These are phyloP conservation scores for Cydia fagiglandana DNA, from an alignment of 1,140 invertebrate species.

Conservation along the genomic window DNA sequence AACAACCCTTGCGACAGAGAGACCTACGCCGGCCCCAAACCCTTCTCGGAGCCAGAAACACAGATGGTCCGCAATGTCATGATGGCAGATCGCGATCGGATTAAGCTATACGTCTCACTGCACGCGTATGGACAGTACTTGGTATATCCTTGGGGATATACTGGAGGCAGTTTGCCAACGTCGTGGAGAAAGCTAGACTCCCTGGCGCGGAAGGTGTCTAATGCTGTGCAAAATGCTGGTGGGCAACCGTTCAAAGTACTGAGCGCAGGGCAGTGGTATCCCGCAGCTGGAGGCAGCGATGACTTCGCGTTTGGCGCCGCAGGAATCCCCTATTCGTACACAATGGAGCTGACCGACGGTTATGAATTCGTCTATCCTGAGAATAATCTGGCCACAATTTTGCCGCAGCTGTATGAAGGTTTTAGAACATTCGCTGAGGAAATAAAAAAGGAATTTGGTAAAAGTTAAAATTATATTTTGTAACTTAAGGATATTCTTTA, in stretches of 20 bases:
- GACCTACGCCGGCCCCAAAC: slow-evolving; percentile 83
- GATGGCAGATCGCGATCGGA: slow-evolving; percentile 70
- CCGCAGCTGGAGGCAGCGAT: slow-evolving; percentile 84
- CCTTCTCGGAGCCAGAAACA: slow-evolving; percentile 90
- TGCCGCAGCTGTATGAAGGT: slow-evolving; percentile 69
- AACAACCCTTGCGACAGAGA: slow-evolving; percentile 84
- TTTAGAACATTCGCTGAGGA: slow-evolving; percentile 59
- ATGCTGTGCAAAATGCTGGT: slow-evolving; percentile 67
- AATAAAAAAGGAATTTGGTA: slow-evolving; percentile 59
- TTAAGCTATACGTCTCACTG: slow-evolving; percentile 84
- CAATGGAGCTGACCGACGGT: slow-evolving; percentile 83
- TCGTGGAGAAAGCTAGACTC: slow-evolving; percentile 60
- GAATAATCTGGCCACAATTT: slow-evolving; percentile 42
- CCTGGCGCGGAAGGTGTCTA: slow-evolving; percentile 59
- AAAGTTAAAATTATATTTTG: background rate
- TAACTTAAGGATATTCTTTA: background rate
- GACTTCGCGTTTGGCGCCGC: slow-evolving; percentile 84
- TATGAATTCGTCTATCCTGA: slow-evolving; percentile 71
- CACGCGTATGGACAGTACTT: slow-evolving; percentile 84
- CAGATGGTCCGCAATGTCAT: slow-evolving; percentile 81
- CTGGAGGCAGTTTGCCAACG: slow-evolving; percentile 60
- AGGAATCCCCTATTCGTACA: slow-evolving; percentile 83
- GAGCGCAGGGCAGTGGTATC: slow-evolving; percentile 80
- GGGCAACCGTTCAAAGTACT: slow-evolving; percentile 74
- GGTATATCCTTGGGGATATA: slow-evolving; percentile 82